phyloP scores from a whole-genome alignment of 2,888 invertebrate genomes.

The Tetragnatha montana region DNA sequence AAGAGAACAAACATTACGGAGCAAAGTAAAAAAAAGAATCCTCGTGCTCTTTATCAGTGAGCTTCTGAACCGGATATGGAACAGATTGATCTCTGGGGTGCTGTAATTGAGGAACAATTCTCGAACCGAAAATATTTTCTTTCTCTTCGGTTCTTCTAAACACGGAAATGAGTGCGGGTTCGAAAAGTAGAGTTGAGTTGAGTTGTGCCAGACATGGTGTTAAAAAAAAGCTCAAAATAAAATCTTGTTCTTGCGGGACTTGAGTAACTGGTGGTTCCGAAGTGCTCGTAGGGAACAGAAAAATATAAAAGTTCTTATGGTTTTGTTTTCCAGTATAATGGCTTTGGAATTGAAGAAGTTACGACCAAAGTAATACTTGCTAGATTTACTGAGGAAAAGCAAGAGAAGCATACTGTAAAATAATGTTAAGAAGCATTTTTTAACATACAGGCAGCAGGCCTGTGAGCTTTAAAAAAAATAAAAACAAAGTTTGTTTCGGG shows the following conservation, averaged over 20 bases:
- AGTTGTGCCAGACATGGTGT: not conserved
- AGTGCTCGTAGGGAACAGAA: not conserved
- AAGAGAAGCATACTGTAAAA: no score
- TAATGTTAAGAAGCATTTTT: no score
- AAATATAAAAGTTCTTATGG: not conserved
- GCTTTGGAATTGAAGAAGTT: not conserved
- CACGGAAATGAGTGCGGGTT: not conserved
- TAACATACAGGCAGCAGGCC: no score
- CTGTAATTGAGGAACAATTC: slow-evolving; percentile 7
- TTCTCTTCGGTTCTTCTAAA: not conserved
- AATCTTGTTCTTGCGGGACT: not conserved
- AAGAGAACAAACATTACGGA: not conserved
- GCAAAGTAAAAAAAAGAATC: not conserved
- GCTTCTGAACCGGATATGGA: slow-evolving; percentile 2
- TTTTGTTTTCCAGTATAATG: not conserved
- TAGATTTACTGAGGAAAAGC: no score
- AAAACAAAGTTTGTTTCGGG: no score
- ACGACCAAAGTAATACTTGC: no score
- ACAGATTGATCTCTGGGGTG: slow-evolving; percentile 26
- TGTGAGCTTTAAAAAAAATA: no score
- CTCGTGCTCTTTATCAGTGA: not conserved
- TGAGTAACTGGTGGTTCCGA: not conserved
- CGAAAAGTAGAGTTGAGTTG: not conserved
- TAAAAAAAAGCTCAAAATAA: not conserved
- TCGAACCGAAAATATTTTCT: not conserved